phyloP scores from a whole-genome alignment of 2,113 vertebrate species.

The Cnemophilus loriae region DNA sequence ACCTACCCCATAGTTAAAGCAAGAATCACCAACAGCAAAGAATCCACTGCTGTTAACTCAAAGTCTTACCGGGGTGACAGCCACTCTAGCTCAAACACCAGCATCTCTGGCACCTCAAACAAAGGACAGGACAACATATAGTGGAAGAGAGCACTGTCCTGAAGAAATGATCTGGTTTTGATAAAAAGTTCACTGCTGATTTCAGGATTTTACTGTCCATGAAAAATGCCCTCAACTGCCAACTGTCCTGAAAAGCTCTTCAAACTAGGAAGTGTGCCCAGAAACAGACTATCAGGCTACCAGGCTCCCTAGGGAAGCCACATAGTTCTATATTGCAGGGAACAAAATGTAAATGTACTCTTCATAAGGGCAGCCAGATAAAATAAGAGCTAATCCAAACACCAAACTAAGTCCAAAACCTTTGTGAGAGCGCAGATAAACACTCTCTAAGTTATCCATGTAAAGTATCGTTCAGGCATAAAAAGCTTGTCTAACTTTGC shows the following conservation, averaged over 20 bases:
- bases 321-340: background rate
- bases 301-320: background rate
- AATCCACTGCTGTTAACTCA: background rate
- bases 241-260: background rate
- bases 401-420: background rate
- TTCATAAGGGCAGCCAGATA: background rate
- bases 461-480: background rate
- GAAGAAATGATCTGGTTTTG: background rate
- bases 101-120: too few species aligned
- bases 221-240: background rate
- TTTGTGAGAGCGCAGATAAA: background rate
- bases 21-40: background rate
- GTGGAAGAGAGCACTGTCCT: background rate
- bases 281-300: background rate
- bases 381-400: conserved; percentile 23
- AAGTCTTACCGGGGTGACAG: background rate
- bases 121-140: background rate
- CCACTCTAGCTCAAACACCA: background rate
- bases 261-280: background rate
- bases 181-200: background rate
- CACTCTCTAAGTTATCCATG: background rate
- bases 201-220: background rate
- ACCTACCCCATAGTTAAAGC: background rate
- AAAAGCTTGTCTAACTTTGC: background rate
- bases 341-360: background rate